phyloP scores from a whole-genome alignment of 2,113 vertebrate species.

The Elephantulus edwardii region DNA sequence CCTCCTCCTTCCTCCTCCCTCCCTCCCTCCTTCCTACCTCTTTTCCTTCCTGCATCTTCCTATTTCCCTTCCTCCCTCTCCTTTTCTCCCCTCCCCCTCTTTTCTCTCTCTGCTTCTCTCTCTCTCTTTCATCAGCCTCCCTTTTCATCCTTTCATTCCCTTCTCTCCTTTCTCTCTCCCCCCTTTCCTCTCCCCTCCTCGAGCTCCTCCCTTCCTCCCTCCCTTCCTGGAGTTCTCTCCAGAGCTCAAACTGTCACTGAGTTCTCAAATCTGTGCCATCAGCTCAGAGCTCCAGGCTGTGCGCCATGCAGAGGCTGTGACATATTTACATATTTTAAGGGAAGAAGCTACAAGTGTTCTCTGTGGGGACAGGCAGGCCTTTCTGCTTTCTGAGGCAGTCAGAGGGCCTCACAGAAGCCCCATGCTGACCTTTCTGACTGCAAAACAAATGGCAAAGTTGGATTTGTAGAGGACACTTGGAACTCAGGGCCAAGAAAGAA shows the following conservation, averaged over 20 bases:
- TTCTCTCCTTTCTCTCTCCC: rapidly evolving
- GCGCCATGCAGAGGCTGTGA: conserved; percentile 64
- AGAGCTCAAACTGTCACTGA: conserved; percentile 74
- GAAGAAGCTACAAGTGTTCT: conserved; percentile 71
- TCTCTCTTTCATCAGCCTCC: too few species aligned
- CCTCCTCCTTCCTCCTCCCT: neutral
- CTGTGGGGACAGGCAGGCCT: conserved; percentile 61
- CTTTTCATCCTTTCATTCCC: too few species aligned
- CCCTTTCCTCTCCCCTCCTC: rapidly evolving
- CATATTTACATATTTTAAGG: conserved; percentile 80
- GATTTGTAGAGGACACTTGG: conserved; percentile 22
- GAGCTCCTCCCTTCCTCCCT: rapidly evolving
- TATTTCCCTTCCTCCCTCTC: neutral
- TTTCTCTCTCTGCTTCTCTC: too few species aligned
- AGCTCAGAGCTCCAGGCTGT: conserved; percentile 60
- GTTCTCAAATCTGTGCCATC: conserved; percentile 72
- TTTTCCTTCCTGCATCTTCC: rapidly evolving
- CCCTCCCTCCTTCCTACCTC: rapidly evolving
- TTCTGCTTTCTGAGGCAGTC: conserved; percentile 62
- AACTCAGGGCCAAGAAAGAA: conserved; percentile 28
- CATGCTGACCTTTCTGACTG: conserved; percentile 53
- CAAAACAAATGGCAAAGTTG: conserved; percentile 50
- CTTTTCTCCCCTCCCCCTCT: neutral
- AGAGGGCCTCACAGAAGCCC: conserved; percentile 48
- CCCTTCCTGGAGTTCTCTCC: neutral